These are phyloP conservation scores for Desoria tigrina DNA, from an alignment of 2,888 invertebrate genomes.

Conservation along the genomic window DNA sequence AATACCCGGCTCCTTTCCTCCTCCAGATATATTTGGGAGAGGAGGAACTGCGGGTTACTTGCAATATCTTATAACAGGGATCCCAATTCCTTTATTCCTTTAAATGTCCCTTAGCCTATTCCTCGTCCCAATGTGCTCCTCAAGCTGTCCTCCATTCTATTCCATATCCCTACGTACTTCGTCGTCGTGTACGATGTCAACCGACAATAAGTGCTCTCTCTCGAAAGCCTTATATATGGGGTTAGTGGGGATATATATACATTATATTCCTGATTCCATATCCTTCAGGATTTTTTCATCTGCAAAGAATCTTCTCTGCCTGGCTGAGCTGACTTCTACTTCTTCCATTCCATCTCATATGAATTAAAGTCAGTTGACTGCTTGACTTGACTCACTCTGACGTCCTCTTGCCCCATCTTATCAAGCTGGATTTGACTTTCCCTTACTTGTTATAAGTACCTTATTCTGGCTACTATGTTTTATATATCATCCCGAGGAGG, in stretches of 20 bases:
- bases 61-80: too few relatives aligned
- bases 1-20: too few relatives aligned
- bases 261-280: not conserved
- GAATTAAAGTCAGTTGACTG: constrained; percentile 24
- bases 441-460: too few relatives aligned
- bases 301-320: constrained; percentile 14
- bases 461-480: not conserved
- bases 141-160: constrained; percentile 5
- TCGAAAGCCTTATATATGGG: not conserved
- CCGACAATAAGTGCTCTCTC: constrained; percentile 17
- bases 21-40: too few relatives aligned
- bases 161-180: constrained; percentile 9
- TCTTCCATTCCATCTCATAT: constrained; percentile 17
- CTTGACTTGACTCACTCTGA: constrained; percentile 9
- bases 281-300: constrained; percentile 7
- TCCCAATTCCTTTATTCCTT: too few relatives aligned
- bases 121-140: too few relatives aligned
- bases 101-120: not conserved
- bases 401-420: not conserved
- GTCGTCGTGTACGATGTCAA: constrained; percentile 4
- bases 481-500: constrained; percentile 1
- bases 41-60: too few relatives aligned
- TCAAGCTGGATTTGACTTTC: not conserved
- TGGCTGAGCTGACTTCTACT: constrained; percentile 20
- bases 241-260: too few relatives aligned